Evolutionary conservation across 2,797 vertebrate species (phyloP).

Genomic region (Apogon talboti): DNA sequence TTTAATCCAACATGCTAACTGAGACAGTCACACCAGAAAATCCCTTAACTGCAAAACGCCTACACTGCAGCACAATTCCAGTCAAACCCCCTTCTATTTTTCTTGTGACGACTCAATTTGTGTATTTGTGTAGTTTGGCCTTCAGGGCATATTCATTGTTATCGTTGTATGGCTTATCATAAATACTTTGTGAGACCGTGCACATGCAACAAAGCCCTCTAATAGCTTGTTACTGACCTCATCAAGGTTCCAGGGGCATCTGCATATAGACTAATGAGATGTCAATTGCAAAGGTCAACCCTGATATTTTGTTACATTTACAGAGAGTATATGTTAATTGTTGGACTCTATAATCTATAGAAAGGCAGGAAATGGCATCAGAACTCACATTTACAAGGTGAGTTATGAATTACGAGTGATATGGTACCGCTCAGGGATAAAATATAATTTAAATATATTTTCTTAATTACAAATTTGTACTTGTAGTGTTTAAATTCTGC

Average conservation of each 20-base stretch:
- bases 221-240: constrained; percentile 4
- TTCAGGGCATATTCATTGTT: constrained; percentile 19
- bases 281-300: background rate
- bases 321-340: background rate
- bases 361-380: too few species aligned
- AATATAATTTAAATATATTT: too few species aligned
- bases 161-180: constrained; percentile 16
- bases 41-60: constrained; percentile 35
- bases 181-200: constrained; percentile 22
- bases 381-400: background rate
- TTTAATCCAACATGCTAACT: constrained; percentile 52
- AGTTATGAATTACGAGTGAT: constrained; percentile 1
- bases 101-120: constrained; percentile 19
- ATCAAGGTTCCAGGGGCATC: constrained; percentile 6
- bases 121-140: constrained; percentile 11
- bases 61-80: constrained; percentile 21
- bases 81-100: constrained; percentile 16
- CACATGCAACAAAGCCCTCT: constrained; percentile 12
- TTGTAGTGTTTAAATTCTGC: background rate
- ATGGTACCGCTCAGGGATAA: too few species aligned
- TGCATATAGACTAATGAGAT: background rate
- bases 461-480: too few species aligned
- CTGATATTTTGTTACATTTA: background rate
- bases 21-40: constrained; percentile 47
- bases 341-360: too few species aligned